Conservation (phyloP, 2,113 vertebrate species). For the Serilophus lunatus region DNA sequence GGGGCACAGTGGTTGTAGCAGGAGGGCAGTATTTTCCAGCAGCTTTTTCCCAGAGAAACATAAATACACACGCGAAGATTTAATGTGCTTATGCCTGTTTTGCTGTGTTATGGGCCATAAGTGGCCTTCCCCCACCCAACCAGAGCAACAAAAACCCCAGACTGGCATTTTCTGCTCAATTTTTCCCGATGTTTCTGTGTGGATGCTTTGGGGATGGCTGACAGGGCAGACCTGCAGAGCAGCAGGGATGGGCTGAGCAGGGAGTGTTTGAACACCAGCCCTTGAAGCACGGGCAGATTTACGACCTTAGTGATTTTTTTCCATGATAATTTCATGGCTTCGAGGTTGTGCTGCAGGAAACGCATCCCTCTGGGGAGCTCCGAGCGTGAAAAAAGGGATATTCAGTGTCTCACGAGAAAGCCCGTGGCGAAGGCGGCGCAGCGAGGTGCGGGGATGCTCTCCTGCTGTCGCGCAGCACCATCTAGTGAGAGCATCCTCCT, state of each 20-base stretch:
- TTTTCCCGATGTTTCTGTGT: rapidly evolving
- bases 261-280: too few relatives aligned
- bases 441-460: neutral
- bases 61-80: neutral
- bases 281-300: too few relatives aligned
- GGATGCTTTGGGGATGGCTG: neutral
- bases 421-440: rapidly evolving
- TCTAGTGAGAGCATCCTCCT: neutral
- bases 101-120: neutral
- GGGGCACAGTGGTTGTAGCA: neutral
- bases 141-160: neutral
- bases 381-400: too few relatives aligned
- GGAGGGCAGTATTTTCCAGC: slow-evolving; percentile 3
- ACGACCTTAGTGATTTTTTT: too few relatives aligned
- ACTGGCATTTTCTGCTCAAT: neutral
- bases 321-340: too few relatives aligned
- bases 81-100: neutral
- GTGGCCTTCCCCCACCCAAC: neutral
- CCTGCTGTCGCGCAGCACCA: neutral
- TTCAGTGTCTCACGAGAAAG: neutral
- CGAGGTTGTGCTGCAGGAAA: too few relatives aligned
- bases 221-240: too few relatives aligned
- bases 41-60: neutral
- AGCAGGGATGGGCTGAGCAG: too few relatives aligned
- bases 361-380: too few relatives aligned